Evolutionary conservation across 1,140 invertebrate species (phyloP).

Genomic region (Lordiphosa clarofinis): DNA sequence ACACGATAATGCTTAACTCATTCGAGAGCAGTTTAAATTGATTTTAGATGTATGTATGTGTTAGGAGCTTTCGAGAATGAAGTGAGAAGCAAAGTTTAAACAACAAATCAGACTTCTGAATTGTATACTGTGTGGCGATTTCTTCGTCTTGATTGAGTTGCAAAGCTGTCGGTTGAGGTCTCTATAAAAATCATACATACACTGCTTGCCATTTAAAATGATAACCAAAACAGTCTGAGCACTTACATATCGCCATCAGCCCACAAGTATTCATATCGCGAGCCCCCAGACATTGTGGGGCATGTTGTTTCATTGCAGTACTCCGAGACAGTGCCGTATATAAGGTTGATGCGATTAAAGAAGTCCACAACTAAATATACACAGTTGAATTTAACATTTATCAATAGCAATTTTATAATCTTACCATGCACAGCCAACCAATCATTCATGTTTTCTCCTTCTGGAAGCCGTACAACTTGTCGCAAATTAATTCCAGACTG

Average conservation of each 20-base stretch:
- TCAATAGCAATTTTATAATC: not conserved
- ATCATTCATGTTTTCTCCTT: conserved; percentile 93
- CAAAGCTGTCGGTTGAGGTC: no score
- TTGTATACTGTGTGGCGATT: no score
- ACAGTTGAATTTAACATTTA: not conserved
- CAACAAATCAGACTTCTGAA: no score
- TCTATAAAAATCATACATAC: no score
- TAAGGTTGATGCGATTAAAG: conserved; percentile 96
- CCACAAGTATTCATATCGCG: conserved; percentile 95
- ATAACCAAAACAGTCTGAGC: no score
- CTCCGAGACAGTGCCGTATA: conserved; percentile 94
- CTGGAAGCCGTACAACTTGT: conserved; percentile 90
- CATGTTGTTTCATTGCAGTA: conserved; percentile 92
- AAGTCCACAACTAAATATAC: conserved; percentile 92
- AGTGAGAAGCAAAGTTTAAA: no score
- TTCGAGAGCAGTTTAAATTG: no score
- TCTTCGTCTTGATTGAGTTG: no score
- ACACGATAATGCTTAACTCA: no score
- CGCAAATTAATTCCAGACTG: conserved; percentile 96
- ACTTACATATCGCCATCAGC: conserved; percentile 87
- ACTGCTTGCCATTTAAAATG: no score
- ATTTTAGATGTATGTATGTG: no score
- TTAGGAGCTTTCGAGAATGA: no score
- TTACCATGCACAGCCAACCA: conserved; percentile 97
- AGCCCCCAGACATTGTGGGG: conserved; percentile 95